Conservation (phyloP, 2,797 vertebrate species). For the Lutjanus campechanus region DNA sequence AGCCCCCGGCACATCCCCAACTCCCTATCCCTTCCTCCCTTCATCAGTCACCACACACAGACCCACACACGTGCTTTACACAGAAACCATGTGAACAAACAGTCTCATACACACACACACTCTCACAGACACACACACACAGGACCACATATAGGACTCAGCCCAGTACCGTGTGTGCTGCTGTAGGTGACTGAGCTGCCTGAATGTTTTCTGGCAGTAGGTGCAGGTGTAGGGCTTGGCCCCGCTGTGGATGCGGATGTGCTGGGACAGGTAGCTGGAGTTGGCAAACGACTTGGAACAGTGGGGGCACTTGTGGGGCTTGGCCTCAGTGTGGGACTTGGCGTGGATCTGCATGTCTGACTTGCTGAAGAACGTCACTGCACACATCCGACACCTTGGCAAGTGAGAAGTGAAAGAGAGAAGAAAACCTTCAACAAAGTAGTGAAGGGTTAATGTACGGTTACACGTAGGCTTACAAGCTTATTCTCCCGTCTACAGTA, state of each 20-base stretch:
- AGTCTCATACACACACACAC: constrained; percentile 22
- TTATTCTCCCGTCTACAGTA: not conserved
- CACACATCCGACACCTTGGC: constrained; percentile 96
- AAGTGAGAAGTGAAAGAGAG: constrained; percentile 22
- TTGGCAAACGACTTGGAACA: constrained; percentile 99
- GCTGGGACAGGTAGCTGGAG: constrained; percentile 98
- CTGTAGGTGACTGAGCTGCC: constrained; percentile 96
- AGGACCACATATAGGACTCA: constrained; percentile 6
- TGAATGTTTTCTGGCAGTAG: constrained; percentile 98
- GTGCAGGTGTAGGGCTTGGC: constrained; percentile 98
- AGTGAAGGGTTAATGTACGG: not conserved
- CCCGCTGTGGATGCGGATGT: constrained; percentile 97
- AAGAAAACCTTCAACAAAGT: constrained; percentile 29
- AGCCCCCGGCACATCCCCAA: not conserved
- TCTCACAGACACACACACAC: constrained; percentile 23
- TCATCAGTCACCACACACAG: constrained; percentile 33
- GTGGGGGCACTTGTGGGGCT: constrained; percentile 98
- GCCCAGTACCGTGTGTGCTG: constrained; percentile 78
- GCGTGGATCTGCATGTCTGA: constrained; percentile 99
- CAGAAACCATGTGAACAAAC: constrained; percentile 1
- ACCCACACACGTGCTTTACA: not conserved
- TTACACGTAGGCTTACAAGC: not conserved
- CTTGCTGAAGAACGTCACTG: constrained; percentile 98
- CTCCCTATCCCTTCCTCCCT: not conserved
- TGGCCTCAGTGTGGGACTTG: constrained; percentile 93